These are phyloP conservation scores for Malacosoma neustria DNA, from an alignment of 2,888 invertebrate species.

Conservation along the genomic window DNA sequence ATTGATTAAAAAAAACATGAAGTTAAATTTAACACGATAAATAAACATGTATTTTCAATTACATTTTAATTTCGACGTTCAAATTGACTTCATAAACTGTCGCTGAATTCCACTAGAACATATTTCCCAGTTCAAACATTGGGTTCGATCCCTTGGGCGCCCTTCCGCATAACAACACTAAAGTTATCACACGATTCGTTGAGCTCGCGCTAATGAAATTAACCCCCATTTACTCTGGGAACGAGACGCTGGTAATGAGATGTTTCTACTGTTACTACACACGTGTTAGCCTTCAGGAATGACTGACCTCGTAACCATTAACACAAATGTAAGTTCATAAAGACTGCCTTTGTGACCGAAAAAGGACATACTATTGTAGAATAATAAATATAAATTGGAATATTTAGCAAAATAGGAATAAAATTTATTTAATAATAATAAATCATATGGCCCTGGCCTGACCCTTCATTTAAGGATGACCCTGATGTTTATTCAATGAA, in stretches of 20 bases:
- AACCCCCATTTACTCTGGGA: slow-evolving; percentile 58
- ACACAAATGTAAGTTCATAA: slow-evolving; percentile 23
- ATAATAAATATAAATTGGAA: no score
- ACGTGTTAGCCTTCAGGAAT: slow-evolving; percentile 36
- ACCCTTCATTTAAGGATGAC: no score
- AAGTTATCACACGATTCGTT: slow-evolving; percentile 74
- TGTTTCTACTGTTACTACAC: slow-evolving; percentile 49
- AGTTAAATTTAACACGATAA: no score
- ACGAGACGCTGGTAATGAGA: slow-evolving; percentile 58
- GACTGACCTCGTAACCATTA: slow-evolving; percentile 28
- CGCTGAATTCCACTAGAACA: slow-evolving; percentile 18
- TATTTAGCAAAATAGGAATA: no score
- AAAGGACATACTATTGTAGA: no score
- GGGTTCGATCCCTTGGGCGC: slow-evolving; percentile 45
- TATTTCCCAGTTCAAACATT: slow-evolving; percentile 27
- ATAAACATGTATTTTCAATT: no score
- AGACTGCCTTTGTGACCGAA: slow-evolving; percentile 3
- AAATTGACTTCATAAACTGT: no score
- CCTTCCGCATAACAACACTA: slow-evolving; percentile 59
- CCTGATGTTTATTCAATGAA: no score
- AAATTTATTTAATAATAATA: no score
- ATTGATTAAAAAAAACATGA: no score
- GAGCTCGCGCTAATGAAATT: slow-evolving; percentile 69
- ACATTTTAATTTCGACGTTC: no score
- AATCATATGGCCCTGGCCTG: no score